Conservation (phyloP, 2,797 vertebrate species). For the Myotis vivesi region DNA sequence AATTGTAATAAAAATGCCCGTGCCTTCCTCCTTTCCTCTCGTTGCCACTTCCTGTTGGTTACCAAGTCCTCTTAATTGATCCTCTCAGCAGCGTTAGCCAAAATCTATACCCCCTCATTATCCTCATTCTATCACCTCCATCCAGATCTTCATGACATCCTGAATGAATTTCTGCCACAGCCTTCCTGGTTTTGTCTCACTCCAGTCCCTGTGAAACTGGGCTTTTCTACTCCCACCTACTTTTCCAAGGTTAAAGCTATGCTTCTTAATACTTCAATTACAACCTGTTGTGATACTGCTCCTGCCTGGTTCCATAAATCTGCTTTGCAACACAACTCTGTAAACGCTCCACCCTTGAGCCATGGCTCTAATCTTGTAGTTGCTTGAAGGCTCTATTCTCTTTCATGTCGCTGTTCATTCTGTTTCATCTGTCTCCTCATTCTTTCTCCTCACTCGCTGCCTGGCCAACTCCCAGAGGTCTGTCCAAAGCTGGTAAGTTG, state of each 20-base stretch:
- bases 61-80: background rate
- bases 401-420: background rate
- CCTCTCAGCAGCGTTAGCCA: background rate
- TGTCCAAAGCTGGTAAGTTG: background rate
- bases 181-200: background rate
- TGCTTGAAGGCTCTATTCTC: background rate
- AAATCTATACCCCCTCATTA: background rate
- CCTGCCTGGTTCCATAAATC: background rate
- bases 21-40: background rate
- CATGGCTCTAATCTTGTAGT: background rate
- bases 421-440: background rate
- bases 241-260: background rate
- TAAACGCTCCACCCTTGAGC: too few relatives aligned
- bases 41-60: background rate
- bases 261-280: background rate
- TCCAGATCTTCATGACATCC: background rate
- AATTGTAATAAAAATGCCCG: background rate
- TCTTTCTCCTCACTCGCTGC: background rate
- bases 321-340: background rate
- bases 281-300: background rate
- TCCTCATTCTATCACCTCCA: background rate
- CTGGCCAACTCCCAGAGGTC: background rate
- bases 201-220: background rate
- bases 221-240: background rate
- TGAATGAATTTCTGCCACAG: background rate